Evolutionary conservation across 2,797 vertebrate genomes (phyloP).

Genomic region (Bovichtus variegatus): DNA sequence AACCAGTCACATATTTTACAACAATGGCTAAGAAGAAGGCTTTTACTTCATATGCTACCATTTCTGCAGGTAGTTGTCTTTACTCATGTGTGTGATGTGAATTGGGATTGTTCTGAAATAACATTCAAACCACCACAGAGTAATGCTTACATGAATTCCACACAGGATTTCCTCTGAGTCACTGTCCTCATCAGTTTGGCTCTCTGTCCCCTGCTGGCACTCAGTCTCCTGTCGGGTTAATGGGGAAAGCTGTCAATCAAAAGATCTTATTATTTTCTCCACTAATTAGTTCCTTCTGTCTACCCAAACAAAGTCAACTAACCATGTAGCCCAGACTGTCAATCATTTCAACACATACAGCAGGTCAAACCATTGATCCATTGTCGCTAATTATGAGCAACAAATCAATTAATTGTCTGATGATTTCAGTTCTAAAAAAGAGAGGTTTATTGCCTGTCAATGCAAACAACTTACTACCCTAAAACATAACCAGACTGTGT

Average conservation of each 20-base stretch:
- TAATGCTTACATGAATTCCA: constrained; percentile 85
- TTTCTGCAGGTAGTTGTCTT: not conserved
- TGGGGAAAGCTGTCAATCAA: constrained; percentile 19
- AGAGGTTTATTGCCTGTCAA: not conserved
- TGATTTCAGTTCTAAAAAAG: not conserved
- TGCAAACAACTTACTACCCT: not conserved
- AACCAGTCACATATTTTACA: constrained; percentile 16
- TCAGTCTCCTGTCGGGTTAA: constrained; percentile 86
- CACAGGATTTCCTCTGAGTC: constrained; percentile 90
- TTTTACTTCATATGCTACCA: not conserved
- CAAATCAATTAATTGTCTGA: not conserved
- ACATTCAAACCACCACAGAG: not conserved
- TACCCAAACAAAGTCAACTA: constrained; percentile 14
- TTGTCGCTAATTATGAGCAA: not conserved
- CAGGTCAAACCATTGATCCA: not conserved
- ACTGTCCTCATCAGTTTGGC: constrained; percentile 90
- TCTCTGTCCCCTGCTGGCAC: constrained; percentile 89
- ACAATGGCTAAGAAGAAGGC: not conserved
- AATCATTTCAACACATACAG: not conserved
- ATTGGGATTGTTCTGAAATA: not conserved
- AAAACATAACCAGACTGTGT: not conserved
- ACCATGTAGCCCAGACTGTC: not conserved
- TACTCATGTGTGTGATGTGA: not conserved
- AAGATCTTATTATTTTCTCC: constrained; percentile 20
- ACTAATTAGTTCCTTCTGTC: constrained; percentile 29